Conservation (phyloP, 2,113 vertebrate genomes). For the Conger conger region DNA sequence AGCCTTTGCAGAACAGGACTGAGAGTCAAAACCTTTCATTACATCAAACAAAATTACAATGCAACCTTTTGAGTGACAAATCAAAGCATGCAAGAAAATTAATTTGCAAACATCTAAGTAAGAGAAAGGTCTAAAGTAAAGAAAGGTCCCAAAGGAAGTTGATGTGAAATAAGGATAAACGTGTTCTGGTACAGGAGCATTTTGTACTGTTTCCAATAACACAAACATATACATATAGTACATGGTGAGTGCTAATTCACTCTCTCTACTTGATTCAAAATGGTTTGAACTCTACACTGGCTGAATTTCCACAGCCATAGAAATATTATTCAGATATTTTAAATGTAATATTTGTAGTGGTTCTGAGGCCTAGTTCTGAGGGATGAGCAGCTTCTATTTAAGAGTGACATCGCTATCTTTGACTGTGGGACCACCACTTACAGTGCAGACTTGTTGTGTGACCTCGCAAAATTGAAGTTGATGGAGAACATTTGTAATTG, state of each 20-base stretch:
- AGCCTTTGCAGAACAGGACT: background rate
- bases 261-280: background rate
- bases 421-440: slow-evolving; percentile 57
- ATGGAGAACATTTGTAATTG: background rate
- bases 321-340: background rate
- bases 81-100: too few species aligned
- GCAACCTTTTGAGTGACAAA: too few species aligned
- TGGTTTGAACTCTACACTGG: background rate
- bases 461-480: too few species aligned
- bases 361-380: slow-evolving; percentile 41
- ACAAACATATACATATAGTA: background rate
- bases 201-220: background rate
- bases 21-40: background rate
- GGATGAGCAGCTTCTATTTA: slow-evolving; percentile 29
- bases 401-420: slow-evolving; percentile 38
- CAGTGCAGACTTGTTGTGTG: slow-evolving; percentile 46
- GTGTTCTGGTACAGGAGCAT: too few species aligned
- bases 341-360: background rate
- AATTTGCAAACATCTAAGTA: background rate
- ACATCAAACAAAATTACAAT: too few species aligned
- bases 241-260: background rate
- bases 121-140: too few species aligned
- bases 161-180: too few species aligned
- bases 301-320: background rate
- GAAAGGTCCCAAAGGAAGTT: too few species aligned